Evolutionary conservation across 2,113 vertebrate genomes (phyloP), one percentile per base, ranked within the genome.

Genomic region (Turnix velox): DNA sequence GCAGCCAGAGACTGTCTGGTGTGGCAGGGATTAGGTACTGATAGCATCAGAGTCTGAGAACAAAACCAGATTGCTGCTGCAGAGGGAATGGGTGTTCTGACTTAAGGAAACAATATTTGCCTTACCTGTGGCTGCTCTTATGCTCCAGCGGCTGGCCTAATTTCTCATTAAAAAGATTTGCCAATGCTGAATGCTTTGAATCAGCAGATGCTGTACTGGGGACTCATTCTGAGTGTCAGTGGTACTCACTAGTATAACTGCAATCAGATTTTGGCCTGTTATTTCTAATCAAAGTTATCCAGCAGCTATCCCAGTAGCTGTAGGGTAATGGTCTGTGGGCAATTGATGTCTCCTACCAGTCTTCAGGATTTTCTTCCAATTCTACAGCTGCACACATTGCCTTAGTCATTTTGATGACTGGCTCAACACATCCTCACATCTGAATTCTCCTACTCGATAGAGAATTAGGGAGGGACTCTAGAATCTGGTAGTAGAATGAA

Each of bases 11-110:
- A 35, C 87, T 94, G 94, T 86, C 89, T 94, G 87, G 45, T 91
- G 92, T 75, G 87, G 74, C 66, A 78, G 84, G 74, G 90, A 95
- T 95, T 96, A 96, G 74, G 45, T 51, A 31, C 94, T 91, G 92
- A 87, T 87, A 95, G 91, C 71, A 89, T 94, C 69, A 68, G 59
- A 74, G 78, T 79, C 92, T 95, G 84, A 76, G 91, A 84, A 66
- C 81, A 91, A 85, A 95, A 79, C 40, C 74, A 95, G 95, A 92
- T 68, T 79, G 78, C 62, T 86, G 73, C 68, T 87, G 91, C 80
- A 78, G 82, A 80, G 66, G 71, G 49, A 85, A 91, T n/a, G 80
- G 39, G 30, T 62, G 65, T 27, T 88, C 42, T 54, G 58, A 92
- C 57, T 46, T 35, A 31, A 82, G 62, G 74, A 51, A 84, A 84